phyloP scores from a whole-genome alignment of 2,888 invertebrate genomes.

The Carabus problematicus region DNA sequence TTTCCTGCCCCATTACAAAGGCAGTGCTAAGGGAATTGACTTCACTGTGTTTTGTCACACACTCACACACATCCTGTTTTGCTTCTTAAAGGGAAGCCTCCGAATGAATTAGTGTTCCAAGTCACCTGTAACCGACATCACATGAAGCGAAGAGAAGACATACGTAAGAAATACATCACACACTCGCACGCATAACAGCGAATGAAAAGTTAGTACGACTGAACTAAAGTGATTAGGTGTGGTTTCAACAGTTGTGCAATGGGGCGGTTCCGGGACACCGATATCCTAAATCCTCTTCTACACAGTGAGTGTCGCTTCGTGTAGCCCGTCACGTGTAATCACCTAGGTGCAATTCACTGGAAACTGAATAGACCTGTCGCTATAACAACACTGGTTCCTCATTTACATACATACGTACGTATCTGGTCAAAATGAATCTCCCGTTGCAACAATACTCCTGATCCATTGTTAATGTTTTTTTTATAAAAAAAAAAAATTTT shows the following conservation, averaged over 20 bases:
- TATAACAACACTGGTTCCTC: neutral
- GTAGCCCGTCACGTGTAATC: slow-evolving; percentile 40
- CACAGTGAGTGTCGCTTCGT: slow-evolving; percentile 32
- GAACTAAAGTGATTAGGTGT: slow-evolving; percentile 11
- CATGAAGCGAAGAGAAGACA: no score
- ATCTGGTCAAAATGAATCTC: slow-evolving; percentile 11
- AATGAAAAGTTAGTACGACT: no score
- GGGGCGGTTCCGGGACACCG: slow-evolving; percentile 2
- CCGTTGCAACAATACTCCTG: no score
- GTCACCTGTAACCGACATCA: slow-evolving; percentile 11
- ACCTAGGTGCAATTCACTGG: slow-evolving; percentile 30
- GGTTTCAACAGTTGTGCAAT: slow-evolving; percentile 12
- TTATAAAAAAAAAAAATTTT: no score
- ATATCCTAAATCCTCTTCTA: neutral
- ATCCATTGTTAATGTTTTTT: no score
- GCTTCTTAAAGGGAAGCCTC: neutral
- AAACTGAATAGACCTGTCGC: slow-evolving; percentile 10
- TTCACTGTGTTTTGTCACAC: no score
- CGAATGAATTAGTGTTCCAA: slow-evolving; percentile 4
- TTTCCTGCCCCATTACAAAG: no score
- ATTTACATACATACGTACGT: slow-evolving; percentile 24
- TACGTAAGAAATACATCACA: no score
- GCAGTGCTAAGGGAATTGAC: no score
- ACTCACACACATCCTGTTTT: no score
- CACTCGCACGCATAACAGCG: no score